phyloP scores from a whole-genome alignment of 2,113 vertebrate genomes.

The Phycodurus eques region DNA sequence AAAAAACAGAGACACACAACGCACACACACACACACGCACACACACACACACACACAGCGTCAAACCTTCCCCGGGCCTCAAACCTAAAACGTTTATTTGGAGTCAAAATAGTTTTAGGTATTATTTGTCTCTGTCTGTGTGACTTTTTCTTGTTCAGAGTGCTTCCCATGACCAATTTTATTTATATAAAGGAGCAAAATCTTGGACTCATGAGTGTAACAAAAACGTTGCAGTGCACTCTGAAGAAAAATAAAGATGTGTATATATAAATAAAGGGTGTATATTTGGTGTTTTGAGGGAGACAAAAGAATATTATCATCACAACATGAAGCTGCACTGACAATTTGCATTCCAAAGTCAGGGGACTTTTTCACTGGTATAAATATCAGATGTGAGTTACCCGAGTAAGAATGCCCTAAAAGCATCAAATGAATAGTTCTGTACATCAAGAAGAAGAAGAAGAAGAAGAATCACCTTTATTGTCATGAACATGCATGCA shows the following conservation, averaged over 20 bases:
- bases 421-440: neutral
- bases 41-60: conserved; percentile 21
- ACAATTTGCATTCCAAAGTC: neutral
- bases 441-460: neutral
- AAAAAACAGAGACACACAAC: conserved; percentile 1
- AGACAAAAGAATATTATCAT: neutral
- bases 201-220: conserved; percentile 42
- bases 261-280: too few relatives aligned
- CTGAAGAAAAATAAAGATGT: neutral
- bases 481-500: too few relatives aligned
- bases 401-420: neutral
- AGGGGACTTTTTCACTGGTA: neutral
- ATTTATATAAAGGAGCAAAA: conserved; percentile 21
- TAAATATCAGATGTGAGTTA: neutral
- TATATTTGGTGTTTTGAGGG: conserved; percentile 7
- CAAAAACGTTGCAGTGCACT: conserved; percentile 20
- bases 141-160: conserved; percentile 18
- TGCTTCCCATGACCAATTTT: conserved; percentile 52
- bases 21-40: conserved; percentile 12
- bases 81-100: conserved; percentile 27
- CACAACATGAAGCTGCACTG: neutral
- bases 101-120: conserved; percentile 32
- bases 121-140: conserved; percentile 26
- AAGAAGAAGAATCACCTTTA: too few relatives aligned
- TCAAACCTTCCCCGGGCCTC: conserved; percentile 28